phyloP scores from a whole-genome alignment of 2,797 vertebrate genomes.

The Trachops cirrhosus region DNA sequence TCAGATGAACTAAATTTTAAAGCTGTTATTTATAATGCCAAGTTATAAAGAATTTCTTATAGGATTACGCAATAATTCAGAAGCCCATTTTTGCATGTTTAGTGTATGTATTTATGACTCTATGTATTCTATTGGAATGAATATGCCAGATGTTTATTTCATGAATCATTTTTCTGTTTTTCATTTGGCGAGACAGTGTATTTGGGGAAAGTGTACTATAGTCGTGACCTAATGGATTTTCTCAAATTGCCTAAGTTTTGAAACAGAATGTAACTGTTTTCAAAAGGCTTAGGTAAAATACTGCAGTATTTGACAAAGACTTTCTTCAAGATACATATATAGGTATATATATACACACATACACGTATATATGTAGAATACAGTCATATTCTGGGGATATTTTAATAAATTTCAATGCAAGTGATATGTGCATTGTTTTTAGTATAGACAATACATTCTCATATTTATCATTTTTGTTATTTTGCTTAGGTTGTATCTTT shows the following conservation, averaged over 20 bases:
- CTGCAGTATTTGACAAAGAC: slow-evolving; percentile 32
- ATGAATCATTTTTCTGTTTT: slow-evolving; percentile 39
- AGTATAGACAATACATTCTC: not conserved
- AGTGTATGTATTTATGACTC: not conserved
- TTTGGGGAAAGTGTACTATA: slow-evolving; percentile 47
- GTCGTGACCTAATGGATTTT: slow-evolving; percentile 75
- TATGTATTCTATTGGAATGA: slow-evolving; percentile 5
- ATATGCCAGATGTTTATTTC: slow-evolving; percentile 34
- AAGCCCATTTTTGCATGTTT: slow-evolving; percentile 23
- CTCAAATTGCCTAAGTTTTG: slow-evolving; percentile 64
- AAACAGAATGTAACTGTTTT: slow-evolving; percentile 64
- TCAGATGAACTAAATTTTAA: slow-evolving; percentile 38
- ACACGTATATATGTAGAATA: not conserved
- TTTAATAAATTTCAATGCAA: slow-evolving; percentile 50
- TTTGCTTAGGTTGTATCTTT: slow-evolving; percentile 65
- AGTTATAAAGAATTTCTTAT: slow-evolving; percentile 19
- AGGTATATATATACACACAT: too few species aligned
- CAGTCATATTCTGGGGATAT: slow-evolving; percentile 48
- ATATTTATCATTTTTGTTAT: slow-evolving; percentile 1
- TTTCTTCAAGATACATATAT: slow-evolving; percentile 47
- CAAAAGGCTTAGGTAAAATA: slow-evolving; percentile 57
- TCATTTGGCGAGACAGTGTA: slow-evolving; percentile 44
- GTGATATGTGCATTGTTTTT: not conserved
- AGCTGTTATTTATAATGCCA: not conserved
- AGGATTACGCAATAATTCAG: slow-evolving; percentile 39